Conservation (phyloP, 1,140 invertebrate species). For the Lordiphosa clarofinis region DNA sequence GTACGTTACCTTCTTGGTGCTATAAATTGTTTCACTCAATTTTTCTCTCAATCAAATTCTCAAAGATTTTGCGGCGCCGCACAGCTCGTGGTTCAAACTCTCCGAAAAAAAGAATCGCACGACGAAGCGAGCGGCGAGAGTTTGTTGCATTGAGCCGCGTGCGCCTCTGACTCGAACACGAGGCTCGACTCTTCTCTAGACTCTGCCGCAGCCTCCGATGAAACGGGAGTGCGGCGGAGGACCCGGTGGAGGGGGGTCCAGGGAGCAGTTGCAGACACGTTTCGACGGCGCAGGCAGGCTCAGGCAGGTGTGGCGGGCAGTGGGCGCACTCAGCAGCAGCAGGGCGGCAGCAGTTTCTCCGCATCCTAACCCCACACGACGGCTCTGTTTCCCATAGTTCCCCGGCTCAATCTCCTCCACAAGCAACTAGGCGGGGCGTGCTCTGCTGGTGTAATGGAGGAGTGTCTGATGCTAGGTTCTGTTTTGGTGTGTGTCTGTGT, state of each 20-base stretch:
- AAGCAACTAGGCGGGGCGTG: conserved; percentile 26
- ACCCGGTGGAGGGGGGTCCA: conserved; percentile 33
- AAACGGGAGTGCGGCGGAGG: conserved; percentile 8
- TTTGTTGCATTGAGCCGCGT: conserved; percentile 73
- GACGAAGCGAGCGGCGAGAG: conserved; percentile 64
- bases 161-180: conserved; percentile 52
- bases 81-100: conserved; percentile 74
- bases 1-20: conserved; percentile 77
- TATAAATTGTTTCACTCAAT: conserved; percentile 75
- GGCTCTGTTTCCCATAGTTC: conserved; percentile 14
- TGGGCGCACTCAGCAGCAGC: conserved; percentile 36
- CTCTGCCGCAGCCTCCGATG: conserved; percentile 13
- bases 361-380: conserved; percentile 21
- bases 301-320: conserved; percentile 38
- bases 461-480: not conserved
- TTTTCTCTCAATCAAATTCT: conserved; percentile 76
- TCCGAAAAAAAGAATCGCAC: conserved; percentile 55
- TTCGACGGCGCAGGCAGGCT: conserved; percentile 37
- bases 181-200: conserved; percentile 26
- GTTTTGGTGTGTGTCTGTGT: not conserved
- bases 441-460: conserved; percentile 15
- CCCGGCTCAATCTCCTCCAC: conserved; percentile 23
- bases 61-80: conserved; percentile 59
- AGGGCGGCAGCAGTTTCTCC: conserved; percentile 9
- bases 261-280: conserved; percentile 52